A percentile compares a stretch with the other conserved stretches of the same genome.
Evolutionary conservation across 2,797 vertebrate genomes (phyloP).

Genomic region (Bufotes viridis): DNA sequence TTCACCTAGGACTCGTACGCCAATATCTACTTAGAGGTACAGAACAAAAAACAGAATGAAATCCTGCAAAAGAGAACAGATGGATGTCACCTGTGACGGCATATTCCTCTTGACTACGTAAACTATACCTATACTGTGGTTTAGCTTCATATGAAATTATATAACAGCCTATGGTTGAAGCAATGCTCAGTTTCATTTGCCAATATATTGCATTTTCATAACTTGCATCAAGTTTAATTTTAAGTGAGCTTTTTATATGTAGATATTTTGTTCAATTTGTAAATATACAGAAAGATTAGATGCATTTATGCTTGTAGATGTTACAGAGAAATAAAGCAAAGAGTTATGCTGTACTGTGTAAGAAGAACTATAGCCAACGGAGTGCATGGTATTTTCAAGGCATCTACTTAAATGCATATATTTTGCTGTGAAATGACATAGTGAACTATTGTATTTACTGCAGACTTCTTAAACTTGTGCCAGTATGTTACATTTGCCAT

Average conservation of each 20-base stretch:
- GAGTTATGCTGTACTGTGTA: slow-evolving; percentile 79
- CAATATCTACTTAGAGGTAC: slow-evolving; percentile 27
- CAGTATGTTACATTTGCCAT: slow-evolving; percentile 50
- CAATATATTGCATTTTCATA: slow-evolving; percentile 92
- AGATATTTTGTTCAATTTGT: slow-evolving; percentile 96
- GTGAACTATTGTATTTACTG: slow-evolving; percentile 69
- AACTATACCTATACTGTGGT: slow-evolving; percentile 70
- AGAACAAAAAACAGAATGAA: slow-evolving; percentile 17
- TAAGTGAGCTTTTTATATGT: slow-evolving; percentile 88
- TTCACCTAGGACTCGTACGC: neutral
- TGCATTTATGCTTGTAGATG: slow-evolving; percentile 79
- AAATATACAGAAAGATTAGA: slow-evolving; percentile 88
- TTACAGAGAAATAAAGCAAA: slow-evolving; percentile 73
- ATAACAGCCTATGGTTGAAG: slow-evolving; percentile 83
- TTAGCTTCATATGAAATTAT: slow-evolving; percentile 79
- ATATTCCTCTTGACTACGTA: slow-evolving; percentile 60
- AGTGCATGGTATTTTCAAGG: slow-evolving; percentile 81
- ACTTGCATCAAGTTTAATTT: slow-evolving; percentile 99
- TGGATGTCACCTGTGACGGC: slow-evolving; percentile 8
- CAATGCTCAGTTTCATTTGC: slow-evolving; percentile 86
- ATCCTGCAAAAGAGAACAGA: slow-evolving; percentile 29
- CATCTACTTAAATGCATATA: slow-evolving; percentile 74
- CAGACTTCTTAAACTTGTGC: slow-evolving; percentile 67
- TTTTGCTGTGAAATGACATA: slow-evolving; percentile 81
- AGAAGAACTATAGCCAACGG: slow-evolving; percentile 80